Base-by-base conservation (phyloP, 2,888 invertebrate genomes). In the Zhuqinia jingwanae region DNA sequence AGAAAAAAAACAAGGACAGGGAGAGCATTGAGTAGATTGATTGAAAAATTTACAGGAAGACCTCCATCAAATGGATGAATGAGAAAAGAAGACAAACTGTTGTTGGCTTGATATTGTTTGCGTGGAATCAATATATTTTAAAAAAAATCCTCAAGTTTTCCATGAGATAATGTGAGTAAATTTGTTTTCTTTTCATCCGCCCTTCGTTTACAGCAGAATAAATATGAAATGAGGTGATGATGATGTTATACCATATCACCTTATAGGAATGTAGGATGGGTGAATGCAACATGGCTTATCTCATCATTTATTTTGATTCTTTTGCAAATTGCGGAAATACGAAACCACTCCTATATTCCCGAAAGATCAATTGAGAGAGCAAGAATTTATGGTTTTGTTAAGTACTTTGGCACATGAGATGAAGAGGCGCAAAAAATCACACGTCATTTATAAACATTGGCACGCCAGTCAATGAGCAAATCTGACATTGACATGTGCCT, bases 401-500 rank as follows among this genome's bases (percentile, higher is more conserved):
- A 53, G 53, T 77, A 45, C 68, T 70, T 68, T 85, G 60, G 73
- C 78, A 78, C 82, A 81, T 77, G 22, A 27, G 27, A 77, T 47
- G 45, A 56, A 70, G 56, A 70, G 50, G 36, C 65, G 50, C 63
- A 79, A 78, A 68, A 76, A 56, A 17, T 78, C 53, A 25, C 36
- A 77, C 63, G 73, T 70, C 47, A 56, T 85, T 85, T 85, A 78
- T 85, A 85, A 85, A 85, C 70, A 78, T 85, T 60, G 85, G 76
- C 85, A 77, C 22, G 65, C 36, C 56, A 60, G 60, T 58, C 60
- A 78, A 73, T 78, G 73, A 60, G 60, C 60, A 79, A 79, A 79
- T 79, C 85, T 78, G 85, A 85, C 85, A 85, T 73, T 85, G 85
- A 85, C 79, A 84, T 56, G 75, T 20, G 30, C 20, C 53, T 75